These are phyloP conservation scores for Trichonephila clavata DNA, from an alignment of 1,140 invertebrate genomes.

Conservation along the genomic window DNA sequence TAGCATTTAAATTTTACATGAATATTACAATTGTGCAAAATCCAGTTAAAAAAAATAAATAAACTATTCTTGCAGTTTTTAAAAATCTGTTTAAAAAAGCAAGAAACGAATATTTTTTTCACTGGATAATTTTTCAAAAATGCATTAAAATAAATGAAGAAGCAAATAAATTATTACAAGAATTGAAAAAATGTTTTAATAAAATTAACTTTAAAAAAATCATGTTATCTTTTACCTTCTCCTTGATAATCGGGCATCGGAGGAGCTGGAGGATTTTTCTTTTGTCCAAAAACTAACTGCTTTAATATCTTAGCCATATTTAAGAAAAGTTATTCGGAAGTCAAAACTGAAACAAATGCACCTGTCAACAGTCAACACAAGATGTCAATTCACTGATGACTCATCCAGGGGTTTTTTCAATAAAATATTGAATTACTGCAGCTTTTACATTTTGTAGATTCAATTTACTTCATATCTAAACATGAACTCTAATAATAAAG, in stretches of 20 bases:
- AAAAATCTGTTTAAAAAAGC: too few species aligned
- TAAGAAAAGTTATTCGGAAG: not conserved
- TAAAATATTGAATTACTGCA: not conserved
- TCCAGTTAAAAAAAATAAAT: too few species aligned
- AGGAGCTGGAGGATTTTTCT: slow-evolving; percentile 73
- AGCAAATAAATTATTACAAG: too few species aligned
- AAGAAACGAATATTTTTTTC: too few species aligned
- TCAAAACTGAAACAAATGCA: slow-evolving; percentile 35
- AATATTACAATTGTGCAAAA: too few species aligned
- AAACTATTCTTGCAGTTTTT: too few species aligned
- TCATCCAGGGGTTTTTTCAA: slow-evolving; percentile 49
- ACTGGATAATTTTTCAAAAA: too few species aligned
- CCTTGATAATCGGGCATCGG: slow-evolving; percentile 75
- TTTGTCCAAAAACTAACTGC: slow-evolving; percentile 73
- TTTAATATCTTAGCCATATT: slow-evolving; percentile 74
- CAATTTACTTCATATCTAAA: not conserved
- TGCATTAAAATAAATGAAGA: too few species aligned
- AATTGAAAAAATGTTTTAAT: too few species aligned
- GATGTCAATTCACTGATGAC: slow-evolving; percentile 56
- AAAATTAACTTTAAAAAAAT: not conserved
- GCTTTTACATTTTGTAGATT: slow-evolving; percentile 31
- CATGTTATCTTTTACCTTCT: slow-evolving; percentile 20
- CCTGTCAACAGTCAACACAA: slow-evolving; percentile 73
- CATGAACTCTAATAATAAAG: slow-evolving; percentile 1
- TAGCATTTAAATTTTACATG: too few species aligned